Evolutionary conservation across 2,888 invertebrate genomes (phyloP), one percentile per base, ranked within the genome.

Genomic region (Timema podura): DNA sequence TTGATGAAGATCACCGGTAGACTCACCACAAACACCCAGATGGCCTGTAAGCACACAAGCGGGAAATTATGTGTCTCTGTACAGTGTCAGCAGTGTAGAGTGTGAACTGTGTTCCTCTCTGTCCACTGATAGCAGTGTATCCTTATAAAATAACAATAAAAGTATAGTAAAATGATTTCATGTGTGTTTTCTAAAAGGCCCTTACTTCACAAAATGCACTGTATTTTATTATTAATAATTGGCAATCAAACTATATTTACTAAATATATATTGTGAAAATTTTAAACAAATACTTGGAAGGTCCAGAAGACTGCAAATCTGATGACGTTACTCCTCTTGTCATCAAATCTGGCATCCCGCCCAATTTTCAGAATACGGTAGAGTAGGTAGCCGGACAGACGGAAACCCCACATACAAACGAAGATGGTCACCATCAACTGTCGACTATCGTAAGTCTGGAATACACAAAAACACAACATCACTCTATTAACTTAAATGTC

Each of bases 291-390:
- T 82, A 91, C 92, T 86, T 92, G 92, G 81, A 96, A 96, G 0
- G 93, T 93, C 89, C 95, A 96, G 80, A 95, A 96, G 6, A 94
- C 90, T n/a, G 93, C 94, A 79, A 95, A 95, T 76, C 94, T 85
- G 68, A 95, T 88, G 16, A 91, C 88, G 79, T 95, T 95, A 76
- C 93, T 91, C 75, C 91, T 88, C 70, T 91, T 90, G 80, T 95
- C 95, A 78, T 95, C 94, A 78, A 96, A 96, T 78, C 94, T 89
- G 76, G 93, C 93, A 80, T 96, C 95, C 77, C 95, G 87, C 16
- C 95, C 95, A 75, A 95, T 91, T 82, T 94, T 94, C 73, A 95
- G 86, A 74, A 95, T 95, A 76, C 96, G 85, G 80, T 94, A 96
- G n/a, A 96, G 84, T 10, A 96, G 85, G 79, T 96, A 96, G 7